phyloP scores from a whole-genome alignment of 2,888 invertebrate genomes.

The Polymixis lichenea region DNA sequence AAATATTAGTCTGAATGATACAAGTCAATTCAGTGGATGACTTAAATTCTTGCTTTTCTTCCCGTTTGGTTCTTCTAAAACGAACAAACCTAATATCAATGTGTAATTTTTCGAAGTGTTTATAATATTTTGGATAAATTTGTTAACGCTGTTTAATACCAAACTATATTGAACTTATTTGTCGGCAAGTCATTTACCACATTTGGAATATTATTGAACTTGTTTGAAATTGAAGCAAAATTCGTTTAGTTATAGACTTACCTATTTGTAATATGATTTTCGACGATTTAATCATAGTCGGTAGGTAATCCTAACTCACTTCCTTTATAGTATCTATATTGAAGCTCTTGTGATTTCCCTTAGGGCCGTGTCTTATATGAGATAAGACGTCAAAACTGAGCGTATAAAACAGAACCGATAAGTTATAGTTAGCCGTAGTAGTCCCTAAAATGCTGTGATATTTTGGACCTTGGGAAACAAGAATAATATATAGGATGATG shows the following conservation, averaged over 20 bases:
- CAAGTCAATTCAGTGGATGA: background rate
- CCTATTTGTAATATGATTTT: conserved; percentile 25
- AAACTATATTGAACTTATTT: background rate
- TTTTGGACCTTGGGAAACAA: background rate
- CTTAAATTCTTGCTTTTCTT: background rate
- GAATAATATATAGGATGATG: background rate
- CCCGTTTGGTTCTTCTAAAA: no score
- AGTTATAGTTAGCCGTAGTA: conserved; percentile 35
- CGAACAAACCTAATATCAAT: background rate
- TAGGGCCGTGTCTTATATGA: conserved; percentile 57
- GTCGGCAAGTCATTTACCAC: background rate
- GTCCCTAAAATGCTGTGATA: conserved; percentile 23
- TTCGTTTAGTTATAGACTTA: background rate
- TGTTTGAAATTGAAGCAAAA: background rate
- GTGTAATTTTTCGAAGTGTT: background rate
- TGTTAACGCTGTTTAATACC: background rate
- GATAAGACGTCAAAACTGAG: conserved; percentile 66
- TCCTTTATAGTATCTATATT: conserved; percentile 31
- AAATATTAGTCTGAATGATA: background rate
- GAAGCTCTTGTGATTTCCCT: conserved; percentile 68
- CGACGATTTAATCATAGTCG: conserved; percentile 17
- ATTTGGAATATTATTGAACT: background rate
- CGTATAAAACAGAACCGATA: conserved; percentile 44
- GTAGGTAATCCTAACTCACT: conserved; percentile 27
- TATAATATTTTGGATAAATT: background rate